Conservation (phyloP, 2,888 invertebrate species). For the Dasypogon diadema region DNA sequence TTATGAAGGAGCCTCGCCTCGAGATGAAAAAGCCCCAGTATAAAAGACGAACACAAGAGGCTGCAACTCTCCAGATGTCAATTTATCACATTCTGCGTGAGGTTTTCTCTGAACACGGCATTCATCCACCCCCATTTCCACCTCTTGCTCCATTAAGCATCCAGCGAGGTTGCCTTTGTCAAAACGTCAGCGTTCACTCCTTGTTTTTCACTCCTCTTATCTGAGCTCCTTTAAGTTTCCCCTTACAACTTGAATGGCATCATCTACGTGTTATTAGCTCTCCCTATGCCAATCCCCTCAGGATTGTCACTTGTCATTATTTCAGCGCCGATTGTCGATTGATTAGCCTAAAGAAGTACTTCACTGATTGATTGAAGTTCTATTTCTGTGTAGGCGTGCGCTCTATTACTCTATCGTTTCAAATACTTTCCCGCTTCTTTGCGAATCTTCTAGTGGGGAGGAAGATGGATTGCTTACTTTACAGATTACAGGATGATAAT, state of each 20-base stretch:
- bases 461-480: conserved; percentile 26
- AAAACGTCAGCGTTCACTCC: conserved; percentile 33
- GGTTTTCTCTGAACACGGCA: conserved; percentile 24
- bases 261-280: conserved; percentile 23
- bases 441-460: conserved; percentile 2
- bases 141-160: conserved; percentile 32
- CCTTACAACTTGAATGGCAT: conserved; percentile 5
- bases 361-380: conserved; percentile 34
- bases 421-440: background rate
- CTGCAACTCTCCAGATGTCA: conserved; percentile 45
- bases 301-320: conserved; percentile 33
- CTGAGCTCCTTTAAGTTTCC: conserved; percentile 11
- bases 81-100: conserved; percentile 48
- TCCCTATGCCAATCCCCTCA: background rate
- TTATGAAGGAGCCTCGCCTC: background rate
- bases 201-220: conserved; percentile 19
- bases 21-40: conserved; percentile 6
- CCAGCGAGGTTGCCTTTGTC: conserved; percentile 37
- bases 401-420: background rate
- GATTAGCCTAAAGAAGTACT: conserved; percentile 35
- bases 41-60: conserved; percentile 36
- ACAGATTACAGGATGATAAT: conserved; percentile 26
- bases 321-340: conserved; percentile 28
- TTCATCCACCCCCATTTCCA: conserved; percentile 35
- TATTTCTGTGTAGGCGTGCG: background rate